Conservation (phyloP, 2,113 vertebrate genomes). For the Enhydra lutris region DNA sequence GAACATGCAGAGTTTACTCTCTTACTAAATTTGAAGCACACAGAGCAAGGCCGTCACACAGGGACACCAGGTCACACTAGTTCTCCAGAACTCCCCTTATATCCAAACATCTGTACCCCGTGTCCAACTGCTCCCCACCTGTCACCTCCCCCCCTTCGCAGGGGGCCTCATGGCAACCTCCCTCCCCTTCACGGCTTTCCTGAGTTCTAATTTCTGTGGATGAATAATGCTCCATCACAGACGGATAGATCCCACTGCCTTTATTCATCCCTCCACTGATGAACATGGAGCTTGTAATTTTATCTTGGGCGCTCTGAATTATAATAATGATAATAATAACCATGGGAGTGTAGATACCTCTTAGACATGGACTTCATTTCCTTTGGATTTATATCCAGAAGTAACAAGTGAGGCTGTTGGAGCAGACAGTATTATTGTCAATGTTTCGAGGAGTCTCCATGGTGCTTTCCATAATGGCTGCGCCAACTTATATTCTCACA, state of each 20-base stretch:
- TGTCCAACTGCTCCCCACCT: background rate
- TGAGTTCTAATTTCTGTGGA: background rate
- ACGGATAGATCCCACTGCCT: background rate
- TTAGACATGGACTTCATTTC: background rate
- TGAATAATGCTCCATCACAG: background rate
- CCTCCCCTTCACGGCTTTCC: background rate
- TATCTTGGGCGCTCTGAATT: background rate
- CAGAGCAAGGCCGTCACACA: too few species aligned
- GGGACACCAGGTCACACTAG: background rate
- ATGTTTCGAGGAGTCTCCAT: background rate
- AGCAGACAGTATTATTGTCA: background rate
- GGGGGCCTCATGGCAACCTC: background rate
- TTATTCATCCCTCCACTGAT: background rate
- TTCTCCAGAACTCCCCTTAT: background rate
- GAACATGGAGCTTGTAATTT: background rate
- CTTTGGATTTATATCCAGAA: background rate
- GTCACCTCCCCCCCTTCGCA: background rate
- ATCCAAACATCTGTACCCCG: background rate
- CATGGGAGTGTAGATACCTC: background rate
- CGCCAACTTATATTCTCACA: background rate
- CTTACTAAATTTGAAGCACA: background rate
- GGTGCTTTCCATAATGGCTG: background rate
- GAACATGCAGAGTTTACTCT: background rate
- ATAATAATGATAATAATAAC: background rate
- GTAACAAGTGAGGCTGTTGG: background rate